Conservation (phyloP, 1,140 invertebrate genomes). For the Linepithema humile region DNA sequence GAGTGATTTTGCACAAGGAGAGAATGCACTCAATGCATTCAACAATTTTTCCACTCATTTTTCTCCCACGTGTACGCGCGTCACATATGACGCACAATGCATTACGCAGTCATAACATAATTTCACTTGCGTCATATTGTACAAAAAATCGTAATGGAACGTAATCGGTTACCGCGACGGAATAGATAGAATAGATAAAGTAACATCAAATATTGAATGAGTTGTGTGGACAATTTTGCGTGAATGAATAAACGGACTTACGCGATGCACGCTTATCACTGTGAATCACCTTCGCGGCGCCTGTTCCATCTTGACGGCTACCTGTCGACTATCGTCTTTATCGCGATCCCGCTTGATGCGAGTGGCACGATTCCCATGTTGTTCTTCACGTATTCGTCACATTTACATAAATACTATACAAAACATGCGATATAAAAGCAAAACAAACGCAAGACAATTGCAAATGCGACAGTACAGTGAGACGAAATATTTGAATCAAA, state of each 20-base stretch:
- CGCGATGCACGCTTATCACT: constrained; percentile 56
- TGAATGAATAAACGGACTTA: constrained; percentile 11
- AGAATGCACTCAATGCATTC: neutral
- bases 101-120: neutral
- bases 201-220: neutral
- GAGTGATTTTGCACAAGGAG: constrained; percentile 31
- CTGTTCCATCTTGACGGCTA: constrained; percentile 46
- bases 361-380: constrained; percentile 32
- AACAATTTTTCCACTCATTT: neutral
- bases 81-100: too few relatives aligned
- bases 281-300: constrained; percentile 70
- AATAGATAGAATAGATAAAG: neutral
- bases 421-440: neutral
- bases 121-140: neutral
- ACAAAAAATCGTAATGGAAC: neutral
- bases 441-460: too few relatives aligned
- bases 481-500: neutral
- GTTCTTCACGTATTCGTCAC: neutral
- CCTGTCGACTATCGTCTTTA: constrained; percentile 57
- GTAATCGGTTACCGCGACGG: neutral
- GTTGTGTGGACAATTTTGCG: constrained; percentile 1
- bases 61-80: neutral
- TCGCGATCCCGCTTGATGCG: constrained; percentile 25
- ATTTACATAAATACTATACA: neutral
- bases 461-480: too few relatives aligned